Percentiles rank a stretch among this genome's conserved stretches.
Evolutionary conservation across 2,797 vertebrate genomes (phyloP).

Genomic region (Chromis chromis): DNA sequence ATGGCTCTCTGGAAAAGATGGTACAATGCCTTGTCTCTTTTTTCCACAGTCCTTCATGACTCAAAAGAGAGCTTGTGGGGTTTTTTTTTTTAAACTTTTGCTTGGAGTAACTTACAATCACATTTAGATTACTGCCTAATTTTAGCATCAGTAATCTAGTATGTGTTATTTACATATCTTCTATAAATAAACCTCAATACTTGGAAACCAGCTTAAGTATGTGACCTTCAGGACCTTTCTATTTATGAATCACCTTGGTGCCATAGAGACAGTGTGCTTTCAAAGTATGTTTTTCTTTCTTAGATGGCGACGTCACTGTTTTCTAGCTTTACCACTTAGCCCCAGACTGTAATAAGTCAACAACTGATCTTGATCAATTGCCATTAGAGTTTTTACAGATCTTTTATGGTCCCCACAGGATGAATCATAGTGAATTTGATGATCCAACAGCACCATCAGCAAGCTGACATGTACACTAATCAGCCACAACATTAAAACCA

Average conservation of each 20-base stretch:
- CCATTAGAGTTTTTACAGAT: too few relatives aligned
- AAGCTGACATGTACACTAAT: too few relatives aligned
- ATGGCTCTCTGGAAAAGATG: constrained; percentile 14
- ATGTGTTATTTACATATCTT: not conserved
- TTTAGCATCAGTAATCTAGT: not conserved
- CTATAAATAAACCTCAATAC: constrained; percentile 9
- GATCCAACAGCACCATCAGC: too few relatives aligned
- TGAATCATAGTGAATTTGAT: not conserved
- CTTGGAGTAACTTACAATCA: not conserved
- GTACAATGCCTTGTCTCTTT: not conserved
- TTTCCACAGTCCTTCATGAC: not conserved
- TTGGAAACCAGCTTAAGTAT: not conserved
- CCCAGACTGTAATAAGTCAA: not conserved
- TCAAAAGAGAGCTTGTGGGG: not conserved
- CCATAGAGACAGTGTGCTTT: not conserved
- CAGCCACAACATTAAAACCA: too few relatives aligned
- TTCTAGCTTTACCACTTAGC: too few relatives aligned
- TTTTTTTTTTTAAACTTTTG: not conserved
- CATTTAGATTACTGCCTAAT: not conserved
- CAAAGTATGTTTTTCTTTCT: too few relatives aligned
- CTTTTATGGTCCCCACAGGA: not conserved
- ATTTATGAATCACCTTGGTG: constrained; percentile 4
- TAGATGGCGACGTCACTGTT: too few relatives aligned
- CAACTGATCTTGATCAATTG: too few relatives aligned
- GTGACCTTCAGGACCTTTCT: constrained; percentile 3